Evolutionary conservation across 1,140 invertebrate species (phyloP).

Genomic region (Aplysia californica): DNA sequence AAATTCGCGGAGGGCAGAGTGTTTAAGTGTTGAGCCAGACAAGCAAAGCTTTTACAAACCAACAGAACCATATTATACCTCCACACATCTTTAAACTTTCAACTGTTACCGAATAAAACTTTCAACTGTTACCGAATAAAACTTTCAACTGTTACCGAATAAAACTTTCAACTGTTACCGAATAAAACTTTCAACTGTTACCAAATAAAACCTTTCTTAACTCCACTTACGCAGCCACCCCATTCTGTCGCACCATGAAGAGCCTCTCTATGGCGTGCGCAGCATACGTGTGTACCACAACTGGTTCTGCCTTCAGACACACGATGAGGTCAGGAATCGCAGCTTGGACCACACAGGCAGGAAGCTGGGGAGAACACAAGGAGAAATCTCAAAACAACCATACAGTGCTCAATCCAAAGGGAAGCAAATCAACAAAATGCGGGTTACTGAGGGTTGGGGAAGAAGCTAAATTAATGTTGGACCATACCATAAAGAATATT

Average conservation of each 20-base stretch:
- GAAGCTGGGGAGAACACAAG: constrained; percentile 70
- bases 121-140: too few relatives aligned
- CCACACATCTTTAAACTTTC: too few relatives aligned
- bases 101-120: too few relatives aligned
- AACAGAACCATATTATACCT: too few relatives aligned
- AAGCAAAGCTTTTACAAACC: too few relatives aligned
- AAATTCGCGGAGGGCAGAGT: too few relatives aligned
- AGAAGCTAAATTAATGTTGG: neutral
- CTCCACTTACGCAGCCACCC: constrained; percentile 58
- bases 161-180: neutral
- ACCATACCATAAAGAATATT: too few relatives aligned
- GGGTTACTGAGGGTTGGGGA: neutral
- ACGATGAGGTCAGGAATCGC: constrained; percentile 82
- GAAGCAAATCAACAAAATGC: neutral
- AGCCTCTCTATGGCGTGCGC: constrained; percentile 92
- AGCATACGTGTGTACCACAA: constrained; percentile 95
- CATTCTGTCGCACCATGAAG: constrained; percentile 77
- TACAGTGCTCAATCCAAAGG: neutral
- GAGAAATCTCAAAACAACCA: neutral
- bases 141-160: too few relatives aligned
- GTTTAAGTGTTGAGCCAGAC: too few relatives aligned
- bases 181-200: neutral
- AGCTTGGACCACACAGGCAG: constrained; percentile 78
- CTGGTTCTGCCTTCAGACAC: constrained; percentile 76
- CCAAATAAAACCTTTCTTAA: neutral